A percentile compares a stretch with the other conserved stretches of the same genome.
Evolutionary conservation across 2,888 invertebrate species (phyloP).

Genomic region (Caenorhabditis imperialis): DNA sequence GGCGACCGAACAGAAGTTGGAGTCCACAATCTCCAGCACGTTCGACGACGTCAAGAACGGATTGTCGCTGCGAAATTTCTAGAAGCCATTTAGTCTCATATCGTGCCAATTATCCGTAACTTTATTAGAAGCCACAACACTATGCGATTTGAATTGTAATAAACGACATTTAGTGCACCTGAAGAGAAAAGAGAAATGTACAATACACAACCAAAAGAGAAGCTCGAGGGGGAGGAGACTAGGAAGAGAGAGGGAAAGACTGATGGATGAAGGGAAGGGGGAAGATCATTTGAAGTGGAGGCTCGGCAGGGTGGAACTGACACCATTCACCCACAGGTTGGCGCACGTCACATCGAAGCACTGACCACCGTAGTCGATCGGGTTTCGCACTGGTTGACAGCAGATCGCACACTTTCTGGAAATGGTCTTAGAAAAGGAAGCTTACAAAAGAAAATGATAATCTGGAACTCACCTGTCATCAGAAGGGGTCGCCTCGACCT

Average conservation of each 20-base stretch:
- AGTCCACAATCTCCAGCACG: slow-evolving; percentile 12
- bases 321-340: slow-evolving; percentile 73
- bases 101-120: no score
- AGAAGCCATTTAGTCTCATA: no score
- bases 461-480: slow-evolving; percentile 17
- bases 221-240: slow-evolving; percentile 26
- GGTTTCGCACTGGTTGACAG: slow-evolving; percentile 35
- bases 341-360: slow-evolving; percentile 70
- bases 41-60: slow-evolving; percentile 36
- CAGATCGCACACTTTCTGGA: slow-evolving; percentile 65
- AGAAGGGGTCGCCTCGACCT: not conserved
- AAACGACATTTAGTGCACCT: no score
- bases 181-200: no score
- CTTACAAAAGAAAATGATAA: not conserved
- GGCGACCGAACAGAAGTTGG: slow-evolving; percentile 8
- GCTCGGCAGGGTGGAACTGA: slow-evolving; percentile 67
- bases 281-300: slow-evolving; percentile 39
- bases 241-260: slow-evolving; percentile 6
- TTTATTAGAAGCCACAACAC: no score
- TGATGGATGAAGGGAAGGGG: not conserved
- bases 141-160: no score
- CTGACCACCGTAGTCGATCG: slow-evolving; percentile 63
- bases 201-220: slow-evolving; percentile 30
- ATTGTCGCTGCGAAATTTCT: slow-evolving; percentile 1
- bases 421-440: not conserved